Evolutionary conservation across 2,113 vertebrate species (phyloP), one percentile per base, ranked within the genome.

Genomic region (Vireo altiloquus): DNA sequence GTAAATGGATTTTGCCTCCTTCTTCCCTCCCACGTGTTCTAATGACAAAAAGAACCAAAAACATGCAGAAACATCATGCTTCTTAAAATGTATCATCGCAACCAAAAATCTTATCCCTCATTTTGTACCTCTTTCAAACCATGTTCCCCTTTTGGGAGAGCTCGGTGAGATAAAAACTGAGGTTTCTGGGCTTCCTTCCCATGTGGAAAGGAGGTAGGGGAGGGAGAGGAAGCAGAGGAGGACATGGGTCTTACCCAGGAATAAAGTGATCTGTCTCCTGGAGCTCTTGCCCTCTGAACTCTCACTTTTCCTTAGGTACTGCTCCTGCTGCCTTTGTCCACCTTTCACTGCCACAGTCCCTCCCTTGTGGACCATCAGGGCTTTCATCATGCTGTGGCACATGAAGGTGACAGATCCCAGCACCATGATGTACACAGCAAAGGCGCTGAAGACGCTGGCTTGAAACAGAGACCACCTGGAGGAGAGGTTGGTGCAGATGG

Each of bases 401-500:
- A 99, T 99, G 97, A 99, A 97, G 74, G 97, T 96, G 66, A 99
- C 99, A 0, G 96, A 94, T 3, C 91, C 87, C 95, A 99, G 90
- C 44, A 99, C 98, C 14, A 99, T 24, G 39, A 99, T 60, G 92
- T 99, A 99, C 60, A 99, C 64, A 2, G 96, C n/a, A 23, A 99
- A 99, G 10, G 99, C 98, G 0, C 97, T 64, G 31, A 99, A 99
- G 96, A 99, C 92, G 95, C 99, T 99, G 93, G 95, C 95, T 65
- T 98, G 98, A 83, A 99, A 99, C 71, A 99, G 97, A 2, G 89
- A 14, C 99, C 99, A 99, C 95, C 72, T 98, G 94, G 98, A 98
- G 80, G 97, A 98, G 74, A 99, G 98, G 69, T 27, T 99, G 77
- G 99, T 99, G 72, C 99, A 99, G 97, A 99, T 98, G 31, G 99